Base-by-base conservation (phyloP, 1,140 invertebrate species). In the Steinernema khuongi region DNA sequence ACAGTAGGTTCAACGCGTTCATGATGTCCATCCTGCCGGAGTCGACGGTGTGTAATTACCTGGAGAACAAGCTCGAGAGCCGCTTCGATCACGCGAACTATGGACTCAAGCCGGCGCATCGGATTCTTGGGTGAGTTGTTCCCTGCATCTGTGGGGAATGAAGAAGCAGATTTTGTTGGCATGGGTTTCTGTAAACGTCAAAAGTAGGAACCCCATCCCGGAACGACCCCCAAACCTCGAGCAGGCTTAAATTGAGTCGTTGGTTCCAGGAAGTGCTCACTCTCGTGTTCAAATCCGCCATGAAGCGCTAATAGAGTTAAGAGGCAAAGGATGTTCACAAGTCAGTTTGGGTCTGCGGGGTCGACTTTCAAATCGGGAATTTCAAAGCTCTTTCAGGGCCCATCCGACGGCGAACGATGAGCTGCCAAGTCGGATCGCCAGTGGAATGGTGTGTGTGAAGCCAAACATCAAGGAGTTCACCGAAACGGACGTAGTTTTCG, bases 381-480 rank as follows among this genome's bases (percentile, higher is more conserved):
- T n/a, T 74, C 4, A 26, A 75, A 69, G 30, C 17, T 11, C 83
- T 4, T 79, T 80, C 22, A 74, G 75, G 0, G 87, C 74, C 85
- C 31, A 89, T 79, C 85, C 86, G 0, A 88, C 86, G 68, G 86
- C 88, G 30, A 88, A 88, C 76, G 88, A 89, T 75, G 87, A 88
- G 36, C 79, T 89, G 1, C 87, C 74, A 80, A 87, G 85, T 86
- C 19, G 76, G 28, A 86, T 89, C 18, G 79, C 87, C 43, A 85
- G 76, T 22, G 88, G 88, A 4, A 83, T 81, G 60, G 83, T 86
- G 14, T 67, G 73, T 29, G 68, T 87, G 2, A 86, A 86, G 71
- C 79, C 83, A n/a, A 81, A 86, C 70, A 80, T 87, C 29, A 76
- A 76, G 31, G 31, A 76, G 36, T 83, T 87, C 75, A 86, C 85